Evolutionary conservation across 2,797 vertebrate species (phyloP), one percentile per base, ranked within the genome.

Genomic region (Gymnocypris eckloni): DNA sequence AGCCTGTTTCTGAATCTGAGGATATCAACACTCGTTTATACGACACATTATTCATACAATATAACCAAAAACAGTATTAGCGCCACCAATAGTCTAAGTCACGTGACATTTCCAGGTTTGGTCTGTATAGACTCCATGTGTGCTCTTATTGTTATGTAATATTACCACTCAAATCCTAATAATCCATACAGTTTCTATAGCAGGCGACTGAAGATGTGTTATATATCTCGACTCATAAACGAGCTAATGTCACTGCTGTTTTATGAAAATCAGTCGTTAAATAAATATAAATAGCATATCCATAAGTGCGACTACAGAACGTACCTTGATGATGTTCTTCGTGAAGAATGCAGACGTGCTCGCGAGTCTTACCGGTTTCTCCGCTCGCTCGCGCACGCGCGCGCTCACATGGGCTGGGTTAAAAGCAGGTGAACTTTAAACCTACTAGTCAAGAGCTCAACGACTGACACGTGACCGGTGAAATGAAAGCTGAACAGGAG

Each of bases 281-380:
- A 48, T 28, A 10, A 20, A 12, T 10, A 12, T n/a, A 78, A 8
- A 78, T n/a, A 4, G 11, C 1, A 4, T 6, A 20, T 79, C 5
- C 2, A 11, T 11, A 45, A 7, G 37, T 59, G n/a, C 66, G n/a
- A 28, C n/a, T 7, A 6, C 4, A 9, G 6, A 0, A 0, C 82
- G 54, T 52, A 66, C 82, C 70, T 61, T 48, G 5, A 2, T 72
- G 9, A 66, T 41, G 28, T 39, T 28, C 20, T 66, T 77, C 16
- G 4, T n/a, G 33, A 52, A 6, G 41, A 80, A 18, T 80, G 78
- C 13, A 22, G 15, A 66, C 16, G 22, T 13, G 0, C 2, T 1
- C 71, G 8, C 71, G 59, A 52, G 82, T 67, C 6, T 25, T 39
- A 83, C 82, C 56, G 72, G 82, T 83, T 83, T 2, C 9, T 64